A percentile compares a stretch with the other conserved stretches of the same genome.
Evolutionary conservation across 2,113 vertebrate genomes (phyloP).

Genomic region (Rostratula benghalensis): DNA sequence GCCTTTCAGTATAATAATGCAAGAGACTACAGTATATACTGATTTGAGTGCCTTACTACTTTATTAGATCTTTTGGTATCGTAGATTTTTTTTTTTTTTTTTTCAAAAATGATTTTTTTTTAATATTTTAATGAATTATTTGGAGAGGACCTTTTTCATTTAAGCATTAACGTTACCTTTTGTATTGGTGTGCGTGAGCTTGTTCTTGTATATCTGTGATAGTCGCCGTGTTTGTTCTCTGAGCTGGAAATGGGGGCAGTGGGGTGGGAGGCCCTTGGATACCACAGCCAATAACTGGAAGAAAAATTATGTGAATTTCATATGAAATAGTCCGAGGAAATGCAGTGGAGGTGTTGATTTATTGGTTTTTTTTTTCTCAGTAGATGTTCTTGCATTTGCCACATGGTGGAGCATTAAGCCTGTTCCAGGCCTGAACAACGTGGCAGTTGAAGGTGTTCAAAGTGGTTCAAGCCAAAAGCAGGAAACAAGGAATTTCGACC

Average conservation of each 20-base stretch:
- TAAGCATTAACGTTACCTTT: constrained; percentile 81
- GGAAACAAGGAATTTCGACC: constrained; percentile 60
- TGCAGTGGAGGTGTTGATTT: constrained; percentile 15
- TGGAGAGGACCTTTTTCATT: constrained; percentile 77
- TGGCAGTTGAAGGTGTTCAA: constrained; percentile 63
- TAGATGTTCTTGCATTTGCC: constrained; percentile 51
- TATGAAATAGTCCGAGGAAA: constrained; percentile 52
- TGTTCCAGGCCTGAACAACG: constrained; percentile 19
- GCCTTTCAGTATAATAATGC: constrained; percentile 68
- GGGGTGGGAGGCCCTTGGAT: constrained; percentile 70
- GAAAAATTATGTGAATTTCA: constrained; percentile 73
- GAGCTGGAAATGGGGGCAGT: constrained; percentile 75
- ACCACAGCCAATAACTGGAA: constrained; percentile 83
- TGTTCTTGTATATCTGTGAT: constrained; percentile 78
- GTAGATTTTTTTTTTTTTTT: constrained; percentile 69
- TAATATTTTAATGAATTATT: constrained; percentile 85
- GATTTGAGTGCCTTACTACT: constrained; percentile 95
- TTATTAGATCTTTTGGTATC: constrained; percentile 84
- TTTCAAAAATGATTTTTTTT: constrained; percentile 73
- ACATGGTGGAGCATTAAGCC: constrained; percentile 44
- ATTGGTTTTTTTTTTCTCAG: constrained; percentile 22
- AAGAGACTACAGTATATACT: constrained; percentile 65
- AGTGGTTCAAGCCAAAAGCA: constrained; percentile 69
- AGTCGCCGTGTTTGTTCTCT: constrained; percentile 75
- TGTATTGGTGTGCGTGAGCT: constrained; percentile 75